Conservation (phyloP, 2,113 vertebrate genomes). For the Lethenteron reissneri region DNA sequence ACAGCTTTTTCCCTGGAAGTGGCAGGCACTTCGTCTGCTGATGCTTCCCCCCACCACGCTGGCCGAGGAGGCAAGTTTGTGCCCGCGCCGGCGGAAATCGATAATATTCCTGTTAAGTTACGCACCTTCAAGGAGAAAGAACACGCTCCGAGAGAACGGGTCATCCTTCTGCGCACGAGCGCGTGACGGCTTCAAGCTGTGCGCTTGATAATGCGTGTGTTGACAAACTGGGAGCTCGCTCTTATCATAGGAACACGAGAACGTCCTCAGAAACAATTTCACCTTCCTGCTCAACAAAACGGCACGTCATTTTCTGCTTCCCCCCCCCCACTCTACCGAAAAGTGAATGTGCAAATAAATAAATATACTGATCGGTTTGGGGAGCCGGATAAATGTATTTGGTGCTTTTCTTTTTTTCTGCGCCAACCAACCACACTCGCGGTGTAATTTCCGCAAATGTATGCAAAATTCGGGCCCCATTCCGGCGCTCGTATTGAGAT, state of each 20-base stretch:
- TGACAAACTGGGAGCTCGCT: neutral
- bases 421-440: too few relatives aligned
- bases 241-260: neutral
- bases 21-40: conserved; percentile 4
- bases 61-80: neutral
- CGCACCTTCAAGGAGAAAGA: conserved; percentile 5
- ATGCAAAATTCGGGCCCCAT: too few relatives aligned
- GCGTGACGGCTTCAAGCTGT: neutral
- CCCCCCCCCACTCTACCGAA: too few relatives aligned
- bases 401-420: too few relatives aligned
- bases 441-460: too few relatives aligned
- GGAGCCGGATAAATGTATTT: too few relatives aligned
- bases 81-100: conserved; percentile 1
- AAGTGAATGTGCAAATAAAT: too few relatives aligned
- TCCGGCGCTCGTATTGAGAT: too few relatives aligned
- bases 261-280: neutral
- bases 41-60: conserved; percentile 1
- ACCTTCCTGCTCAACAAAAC: neutral
- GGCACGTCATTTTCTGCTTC: neutral
- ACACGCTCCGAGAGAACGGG: neutral
- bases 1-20: conserved; percentile 3
- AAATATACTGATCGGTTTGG: too few relatives aligned
- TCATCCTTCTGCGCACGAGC: neutral
- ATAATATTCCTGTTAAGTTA: conserved; percentile 5
- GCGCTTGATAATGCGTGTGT: neutral